Percentiles rank a stretch among this genome's conserved stretches.
Conservation (phyloP, 2,797 vertebrate genomes). For the Enteromius anoplus region DNA sequence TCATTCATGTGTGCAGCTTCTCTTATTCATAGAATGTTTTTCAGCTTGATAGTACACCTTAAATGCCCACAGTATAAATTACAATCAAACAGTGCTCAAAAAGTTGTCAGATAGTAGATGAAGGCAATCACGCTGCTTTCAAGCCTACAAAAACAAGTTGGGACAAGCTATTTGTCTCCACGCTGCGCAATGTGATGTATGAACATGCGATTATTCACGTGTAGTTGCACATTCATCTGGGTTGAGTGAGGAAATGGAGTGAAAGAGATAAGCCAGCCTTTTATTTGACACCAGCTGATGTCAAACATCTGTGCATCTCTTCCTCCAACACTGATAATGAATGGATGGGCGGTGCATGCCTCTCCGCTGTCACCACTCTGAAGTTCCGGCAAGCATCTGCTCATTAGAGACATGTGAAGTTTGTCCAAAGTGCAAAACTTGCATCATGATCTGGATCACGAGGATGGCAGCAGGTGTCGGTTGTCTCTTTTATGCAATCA, state of each 20-base stretch:
- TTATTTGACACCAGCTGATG: conserved; percentile 52
- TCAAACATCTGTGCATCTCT: conserved; percentile 53
- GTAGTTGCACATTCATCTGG: conserved; percentile 24
- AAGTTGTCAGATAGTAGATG: conserved; percentile 49
- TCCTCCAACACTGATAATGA: conserved; percentile 32
- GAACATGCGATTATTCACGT: conserved; percentile 31
- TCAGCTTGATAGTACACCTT: neutral
- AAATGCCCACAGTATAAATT: neutral
- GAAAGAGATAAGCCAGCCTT: conserved; percentile 40
- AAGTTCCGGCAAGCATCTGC: conserved; percentile 30
- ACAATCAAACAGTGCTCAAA: conserved; percentile 1
- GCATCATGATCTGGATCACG: conserved; percentile 38
- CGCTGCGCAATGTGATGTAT: conserved; percentile 8
- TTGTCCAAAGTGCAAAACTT: conserved; percentile 32
- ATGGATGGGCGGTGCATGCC: conserved; percentile 30
- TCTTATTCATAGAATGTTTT: neutral
- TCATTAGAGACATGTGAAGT: conserved; percentile 49
- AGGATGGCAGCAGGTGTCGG: conserved; percentile 41
- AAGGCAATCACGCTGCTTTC: conserved; percentile 42
- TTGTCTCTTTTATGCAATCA: conserved; percentile 22
- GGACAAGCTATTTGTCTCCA: conserved; percentile 20
- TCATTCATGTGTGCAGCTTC: neutral
- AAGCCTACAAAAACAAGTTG: conserved; percentile 33
- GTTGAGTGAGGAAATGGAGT: conserved; percentile 41
- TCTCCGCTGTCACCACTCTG: conserved; percentile 30